Evolutionary conservation across 2,888 invertebrate genomes (phyloP).

Genomic region (Heteropelma amictum): DNA sequence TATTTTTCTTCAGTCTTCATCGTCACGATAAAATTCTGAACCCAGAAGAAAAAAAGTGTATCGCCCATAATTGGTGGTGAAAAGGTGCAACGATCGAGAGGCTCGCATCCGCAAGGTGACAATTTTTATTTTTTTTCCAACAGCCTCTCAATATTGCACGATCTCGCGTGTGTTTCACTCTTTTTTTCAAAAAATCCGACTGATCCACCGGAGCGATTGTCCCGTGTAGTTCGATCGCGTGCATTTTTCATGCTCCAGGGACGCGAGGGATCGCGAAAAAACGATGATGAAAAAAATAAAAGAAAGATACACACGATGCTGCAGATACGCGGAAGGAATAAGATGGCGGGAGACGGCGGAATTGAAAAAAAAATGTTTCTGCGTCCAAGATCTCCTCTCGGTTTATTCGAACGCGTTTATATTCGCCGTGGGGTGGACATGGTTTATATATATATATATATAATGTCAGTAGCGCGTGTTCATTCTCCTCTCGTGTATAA

Average conservation of each 20-base stretch:
- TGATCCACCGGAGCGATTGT: slow-evolving; percentile 52
- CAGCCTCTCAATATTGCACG: slow-evolving; percentile 60
- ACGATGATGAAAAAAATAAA: slow-evolving; percentile 34
- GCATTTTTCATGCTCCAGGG: slow-evolving; percentile 54
- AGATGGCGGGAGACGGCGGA: slow-evolving; percentile 12
- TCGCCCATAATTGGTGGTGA: slow-evolving; percentile 32
- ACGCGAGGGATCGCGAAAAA: slow-evolving; percentile 31
- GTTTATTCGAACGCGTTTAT: slow-evolving; percentile 48
- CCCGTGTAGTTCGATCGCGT: slow-evolving; percentile 60
- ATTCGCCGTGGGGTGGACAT: slow-evolving; percentile 48
- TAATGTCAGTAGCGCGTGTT: slow-evolving; percentile 40
- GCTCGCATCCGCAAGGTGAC: slow-evolving; percentile 22
- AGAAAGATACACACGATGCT: slow-evolving; percentile 30
- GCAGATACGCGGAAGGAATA: slow-evolving; percentile 6
- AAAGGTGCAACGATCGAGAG: slow-evolving; percentile 48
- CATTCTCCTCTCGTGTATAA: slow-evolving; percentile 38
- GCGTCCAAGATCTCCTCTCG: slow-evolving; percentile 35
- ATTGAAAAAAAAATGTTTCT: slow-evolving; percentile 32
- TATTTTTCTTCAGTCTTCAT: slow-evolving; percentile 8
- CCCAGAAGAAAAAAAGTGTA: background rate
- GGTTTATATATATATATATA: no score
- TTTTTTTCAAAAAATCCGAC: slow-evolving; percentile 56
- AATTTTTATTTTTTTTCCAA: slow-evolving; percentile 45
- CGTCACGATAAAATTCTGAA: slow-evolving; percentile 15
- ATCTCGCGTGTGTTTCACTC: slow-evolving; percentile 5